A percentile compares a stretch with the other conserved stretches of the same genome.
These are phyloP conservation scores for Drosophila rhopaloa DNA, from an alignment of 1,140 invertebrate species.

Conservation along the genomic window DNA sequence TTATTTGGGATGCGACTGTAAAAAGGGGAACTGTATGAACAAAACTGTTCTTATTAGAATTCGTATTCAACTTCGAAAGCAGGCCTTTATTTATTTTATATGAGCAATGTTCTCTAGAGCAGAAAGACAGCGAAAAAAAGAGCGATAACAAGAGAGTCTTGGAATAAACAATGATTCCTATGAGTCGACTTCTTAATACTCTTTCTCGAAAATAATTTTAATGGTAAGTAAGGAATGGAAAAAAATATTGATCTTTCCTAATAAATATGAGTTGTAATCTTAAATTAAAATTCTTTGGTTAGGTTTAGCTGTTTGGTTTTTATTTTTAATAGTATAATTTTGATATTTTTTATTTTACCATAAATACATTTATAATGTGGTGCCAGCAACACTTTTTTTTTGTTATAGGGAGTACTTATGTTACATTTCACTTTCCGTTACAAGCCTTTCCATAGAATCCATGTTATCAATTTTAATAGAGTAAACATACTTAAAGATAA, in stretches of 20 bases:
- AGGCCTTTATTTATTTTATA: constrained; percentile 6
- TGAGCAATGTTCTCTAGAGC: not conserved
- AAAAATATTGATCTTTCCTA: too few species aligned
- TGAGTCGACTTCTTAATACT: not conserved
- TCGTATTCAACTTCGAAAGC: constrained; percentile 11
- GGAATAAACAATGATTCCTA: not conserved
- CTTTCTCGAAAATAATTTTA: not conserved
- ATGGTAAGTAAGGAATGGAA: not conserved
- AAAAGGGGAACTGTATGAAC: not conserved
- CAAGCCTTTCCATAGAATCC: not conserved
- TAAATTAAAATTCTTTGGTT: not conserved
- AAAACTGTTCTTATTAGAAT: constrained; percentile 16
- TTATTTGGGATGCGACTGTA: constrained; percentile 31
- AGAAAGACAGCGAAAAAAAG: not conserved
- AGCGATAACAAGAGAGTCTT: constrained; percentile 10
- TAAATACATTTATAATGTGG: too few species aligned
- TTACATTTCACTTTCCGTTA: too few species aligned
- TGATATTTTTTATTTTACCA: too few species aligned
- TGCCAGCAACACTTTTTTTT: too few species aligned
- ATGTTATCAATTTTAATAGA: not conserved
- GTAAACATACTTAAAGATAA: not conserved
- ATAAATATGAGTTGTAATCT: too few species aligned
- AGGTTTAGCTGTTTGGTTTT: too few species aligned
- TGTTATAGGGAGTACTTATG: too few species aligned
- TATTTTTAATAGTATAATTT: too few species aligned